These are phyloP conservation scores for Ectemnius continuus DNA, from an alignment of 2,888 invertebrate species.

Conservation along the genomic window DNA sequence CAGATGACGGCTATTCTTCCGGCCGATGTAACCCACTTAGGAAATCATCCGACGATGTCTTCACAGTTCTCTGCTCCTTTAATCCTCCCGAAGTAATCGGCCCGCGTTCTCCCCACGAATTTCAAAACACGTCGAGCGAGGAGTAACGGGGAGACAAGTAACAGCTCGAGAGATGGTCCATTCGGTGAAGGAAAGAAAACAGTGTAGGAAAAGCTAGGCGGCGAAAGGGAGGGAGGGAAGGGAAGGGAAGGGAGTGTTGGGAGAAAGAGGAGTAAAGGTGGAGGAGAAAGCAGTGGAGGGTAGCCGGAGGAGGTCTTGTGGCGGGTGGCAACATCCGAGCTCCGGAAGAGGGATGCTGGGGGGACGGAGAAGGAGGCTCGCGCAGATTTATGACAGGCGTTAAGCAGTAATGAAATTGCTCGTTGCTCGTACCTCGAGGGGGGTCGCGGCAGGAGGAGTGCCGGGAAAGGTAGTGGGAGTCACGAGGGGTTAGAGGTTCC, in stretches of 20 bases:
- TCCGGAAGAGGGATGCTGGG: constrained; percentile 43
- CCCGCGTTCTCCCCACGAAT: constrained; percentile 22
- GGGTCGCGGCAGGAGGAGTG: constrained; percentile 51
- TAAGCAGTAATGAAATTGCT: constrained; percentile 80
- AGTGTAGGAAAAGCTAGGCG: constrained; percentile 3
- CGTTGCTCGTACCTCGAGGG: constrained; percentile 76
- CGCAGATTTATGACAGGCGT: constrained; percentile 79
- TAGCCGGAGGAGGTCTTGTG: constrained; percentile 36
- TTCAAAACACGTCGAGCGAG: too few species aligned
- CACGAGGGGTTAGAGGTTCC: constrained; percentile 57
- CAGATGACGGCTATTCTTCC: too few species aligned
- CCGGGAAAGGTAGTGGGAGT: constrained; percentile 66
- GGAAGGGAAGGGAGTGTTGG: constrained; percentile 20
- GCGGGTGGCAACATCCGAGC: constrained; percentile 54
- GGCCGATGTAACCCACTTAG: too few species aligned
- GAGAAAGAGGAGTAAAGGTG: constrained; percentile 47
- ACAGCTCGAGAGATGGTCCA: background rate
- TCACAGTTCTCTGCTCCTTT: background rate
- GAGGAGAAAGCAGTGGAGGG: constrained; percentile 37
- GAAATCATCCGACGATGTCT: too few species aligned
- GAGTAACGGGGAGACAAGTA: too few species aligned
- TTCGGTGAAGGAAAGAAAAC: constrained; percentile 29
- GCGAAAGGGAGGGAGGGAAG: constrained; percentile 43
- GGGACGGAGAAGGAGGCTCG: constrained; percentile 64
- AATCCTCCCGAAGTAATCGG: constrained; percentile 47